Base-by-base conservation (phyloP, 2,113 vertebrate genomes). In the Martes martes region DNA sequence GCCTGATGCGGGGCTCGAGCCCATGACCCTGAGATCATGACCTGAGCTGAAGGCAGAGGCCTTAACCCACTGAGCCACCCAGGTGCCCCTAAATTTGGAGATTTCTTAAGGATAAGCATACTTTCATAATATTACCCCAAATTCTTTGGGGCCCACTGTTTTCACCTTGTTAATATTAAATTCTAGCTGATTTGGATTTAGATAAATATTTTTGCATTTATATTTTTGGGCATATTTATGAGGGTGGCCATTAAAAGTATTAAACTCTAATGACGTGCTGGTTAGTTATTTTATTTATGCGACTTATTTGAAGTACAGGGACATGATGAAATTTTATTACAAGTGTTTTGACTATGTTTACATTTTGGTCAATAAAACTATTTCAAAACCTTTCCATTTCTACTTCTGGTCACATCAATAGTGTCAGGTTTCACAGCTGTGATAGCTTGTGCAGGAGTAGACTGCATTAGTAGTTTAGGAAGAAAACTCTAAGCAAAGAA, bases 321-420 rank as follows among this genome's bases (percentile, higher is more conserved):
- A 47, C 19, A 45, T 79, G 52, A 76, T 39, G 14, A 96, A 65
- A 73, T 74, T 88, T 92, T 91, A 55, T 87, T 69, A 84, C 3
- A 94, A 84, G 63, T 16, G 67, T 82, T 96, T 95, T 95, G 76
- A 73, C 7, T 89, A 19, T 88, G 24, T 89, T 95, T 96, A 52
- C 14, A 45, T 84, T 80, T 80, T 8, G 45, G 33, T 85, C 55
- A 80, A 39, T 45, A 47, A 74, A 91, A 84, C 19, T 50, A 31
- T 92, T 91, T 90, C 1, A 61, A 95, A 89, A 94, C 14, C 50
- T 83, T 93, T 79, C 3, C n/a, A 11, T 84, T 95, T 96, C 61
- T 84, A 50, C 26, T 79, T 63, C 61, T 59, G 78, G 16, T 67
- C 33, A 57, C 11, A 57, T 52, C 31, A 3, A 23, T 47, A 78